Percentiles rank a stretch among this genome's conserved stretches.
phyloP scores from a whole-genome alignment of 2,888 invertebrate species.

The Calephelis perditalis region DNA sequence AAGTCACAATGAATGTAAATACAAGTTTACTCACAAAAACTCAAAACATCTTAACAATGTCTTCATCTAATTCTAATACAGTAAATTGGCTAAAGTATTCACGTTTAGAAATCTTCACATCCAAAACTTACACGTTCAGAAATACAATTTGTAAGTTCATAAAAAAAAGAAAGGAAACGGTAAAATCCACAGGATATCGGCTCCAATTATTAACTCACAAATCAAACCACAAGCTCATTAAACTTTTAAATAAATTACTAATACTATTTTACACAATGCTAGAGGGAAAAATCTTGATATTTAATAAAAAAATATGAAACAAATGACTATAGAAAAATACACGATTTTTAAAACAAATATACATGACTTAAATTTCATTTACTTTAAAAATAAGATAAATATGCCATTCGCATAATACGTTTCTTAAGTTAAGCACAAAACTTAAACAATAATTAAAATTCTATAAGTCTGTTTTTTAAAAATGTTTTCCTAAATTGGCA shows the following conservation, averaged over 20 bases:
- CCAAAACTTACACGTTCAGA: too few species aligned
- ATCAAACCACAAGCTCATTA: background rate
- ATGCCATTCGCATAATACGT: too few species aligned
- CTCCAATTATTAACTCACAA: too few species aligned
- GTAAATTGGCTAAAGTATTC: too few species aligned
- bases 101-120: too few species aligned
- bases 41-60: too few species aligned
- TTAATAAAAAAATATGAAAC: background rate
- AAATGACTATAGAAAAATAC: constrained; percentile 1
- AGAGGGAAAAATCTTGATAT: background rate
- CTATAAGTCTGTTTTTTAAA: background rate
- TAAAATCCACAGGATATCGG: too few species aligned
- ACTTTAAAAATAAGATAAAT: background rate
- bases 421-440: too few species aligned
- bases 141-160: too few species aligned
- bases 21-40: too few species aligned
- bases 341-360: constrained; percentile 5
- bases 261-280: constrained; percentile 1
- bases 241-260: constrained; percentile 8
- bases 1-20: background rate
- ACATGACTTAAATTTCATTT: background rate
- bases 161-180: too few species aligned
- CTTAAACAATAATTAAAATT: background rate
- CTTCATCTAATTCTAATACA: too few species aligned
- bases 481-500: background rate